Base-by-base conservation (phyloP, 2,888 invertebrate species). In the Agrilus biguttatus region DNA sequence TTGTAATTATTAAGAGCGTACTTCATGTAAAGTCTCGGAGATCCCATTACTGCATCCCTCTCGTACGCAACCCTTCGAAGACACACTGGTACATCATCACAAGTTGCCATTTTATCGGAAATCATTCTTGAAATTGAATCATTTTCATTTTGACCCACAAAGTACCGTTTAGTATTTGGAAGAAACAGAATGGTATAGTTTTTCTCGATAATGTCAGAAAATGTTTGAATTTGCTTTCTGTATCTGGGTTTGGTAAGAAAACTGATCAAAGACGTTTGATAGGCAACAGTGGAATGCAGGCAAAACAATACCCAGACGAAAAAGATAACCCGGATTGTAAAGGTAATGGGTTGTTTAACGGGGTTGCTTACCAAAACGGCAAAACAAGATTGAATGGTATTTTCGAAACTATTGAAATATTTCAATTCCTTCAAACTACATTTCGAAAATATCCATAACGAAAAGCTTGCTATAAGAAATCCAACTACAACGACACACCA, bases 191-290 rank as follows among this genome's bases (percentile, higher is more conserved):
- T 52, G 1, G 37, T 45, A 8, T 58, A 46, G 42, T 57, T 52
- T 14, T 51, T 40, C 14, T 54, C 41, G 40, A 54, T 45, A 12
- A 60, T 54, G 10, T 56, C 55, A 14, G 52, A 46, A 13, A 55
- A n/a, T 1, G 43, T 52, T 19, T 39, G 40, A 32, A 57, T 55
- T 48, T 59, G 54, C 43, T 59, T 53, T 35, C 47, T 49, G 23
- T 53, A 57, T 36, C 42, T 49, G 7, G 52, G 50, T 21, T 49
- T 51, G 1, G 59, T 53, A 33, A 61, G 41, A 6, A 58, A 51
- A 33, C 56, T 59, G 1, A 55, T 55, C 7, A 60, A 43, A 36
- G 52, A 55, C 2, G 54, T 54, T 21, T 55, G 52, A 42, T 57
- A 62, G 6, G 53, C 45, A 10, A 50, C 50, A 37, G 55, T 52